phyloP scores from a whole-genome alignment of 1,140 invertebrate genomes.

The Teleopsis dalmanni region DNA sequence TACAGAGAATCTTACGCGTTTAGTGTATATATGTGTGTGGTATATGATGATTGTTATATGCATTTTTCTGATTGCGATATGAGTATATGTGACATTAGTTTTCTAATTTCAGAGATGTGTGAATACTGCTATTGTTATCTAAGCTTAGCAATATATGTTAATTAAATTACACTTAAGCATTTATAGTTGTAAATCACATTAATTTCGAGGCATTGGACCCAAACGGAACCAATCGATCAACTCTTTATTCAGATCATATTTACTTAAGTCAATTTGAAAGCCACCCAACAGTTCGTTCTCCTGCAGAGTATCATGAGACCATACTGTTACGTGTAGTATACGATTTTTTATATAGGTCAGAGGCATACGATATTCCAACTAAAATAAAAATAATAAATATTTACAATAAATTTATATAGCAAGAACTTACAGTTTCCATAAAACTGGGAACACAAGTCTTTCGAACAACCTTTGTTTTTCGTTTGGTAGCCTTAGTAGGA shows the following conservation, averaged over 20 bases:
- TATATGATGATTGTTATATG: too few species aligned
- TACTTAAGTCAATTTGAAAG: constrained; percentile 64
- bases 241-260: constrained; percentile 68
- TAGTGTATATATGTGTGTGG: too few species aligned
- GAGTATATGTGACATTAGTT: too few species aligned
- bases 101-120: too few species aligned
- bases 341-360: constrained; percentile 69
- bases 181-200: too few species aligned
- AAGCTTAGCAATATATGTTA: too few species aligned
- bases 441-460: constrained; percentile 91
- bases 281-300: constrained; percentile 93
- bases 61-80: too few species aligned
- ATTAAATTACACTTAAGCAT: not conserved
- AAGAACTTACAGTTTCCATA: constrained; percentile 84
- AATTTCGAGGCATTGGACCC: constrained; percentile 49
- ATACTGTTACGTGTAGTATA: constrained; percentile 82
- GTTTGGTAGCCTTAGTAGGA: constrained; percentile 81
- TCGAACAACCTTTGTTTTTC: constrained; percentile 89
- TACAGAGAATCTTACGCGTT: too few species aligned
- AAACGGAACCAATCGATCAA: constrained; percentile 72
- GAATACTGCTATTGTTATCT: too few species aligned
- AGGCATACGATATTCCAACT: constrained; percentile 83
- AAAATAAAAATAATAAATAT: constrained; percentile 18
- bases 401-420: not conserved
- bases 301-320: constrained; percentile 91